phyloP scores from a whole-genome alignment of 2,888 invertebrate species.

The Peribatodes rhomboidaria region DNA sequence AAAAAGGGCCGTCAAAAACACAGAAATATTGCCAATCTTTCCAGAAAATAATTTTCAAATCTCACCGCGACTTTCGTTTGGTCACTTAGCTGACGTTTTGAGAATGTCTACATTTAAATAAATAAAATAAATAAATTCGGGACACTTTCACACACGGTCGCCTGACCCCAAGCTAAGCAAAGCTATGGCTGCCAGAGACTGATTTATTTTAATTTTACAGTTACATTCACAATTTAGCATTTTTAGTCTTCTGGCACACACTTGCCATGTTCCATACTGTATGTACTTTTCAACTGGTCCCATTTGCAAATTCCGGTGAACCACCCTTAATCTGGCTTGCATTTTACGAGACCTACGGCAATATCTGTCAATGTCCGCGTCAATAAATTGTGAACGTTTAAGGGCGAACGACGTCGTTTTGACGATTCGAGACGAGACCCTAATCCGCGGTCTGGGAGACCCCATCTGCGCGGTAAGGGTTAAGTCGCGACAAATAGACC shows the following conservation, averaged over 20 bases:
- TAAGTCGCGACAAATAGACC: slow-evolving; percentile 86
- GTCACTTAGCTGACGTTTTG: no score
- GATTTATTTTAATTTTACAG: no score
- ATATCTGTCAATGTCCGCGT: slow-evolving; percentile 86
- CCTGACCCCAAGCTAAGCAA: no score
- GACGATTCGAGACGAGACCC: slow-evolving; percentile 77
- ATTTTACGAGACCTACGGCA: slow-evolving; percentile 81
- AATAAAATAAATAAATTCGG: no score
- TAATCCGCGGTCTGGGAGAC: slow-evolving; percentile 81
- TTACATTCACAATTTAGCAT: no score
- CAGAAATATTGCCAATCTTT: no score
- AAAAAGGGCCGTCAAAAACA: no score
- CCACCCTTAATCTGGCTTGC: slow-evolving; percentile 84
- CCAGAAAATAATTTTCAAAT: no score
- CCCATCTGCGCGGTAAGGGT: slow-evolving; percentile 85
- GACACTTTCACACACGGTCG: no score
- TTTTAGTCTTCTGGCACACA: neutral
- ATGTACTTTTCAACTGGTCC: slow-evolving; percentile 62
- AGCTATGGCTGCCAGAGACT: no score
- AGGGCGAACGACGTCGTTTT: slow-evolving; percentile 80
- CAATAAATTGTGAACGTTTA: slow-evolving; percentile 84
- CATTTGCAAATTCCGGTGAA: slow-evolving; percentile 81
- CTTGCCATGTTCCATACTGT: slow-evolving; percentile 26
- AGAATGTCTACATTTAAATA: no score
- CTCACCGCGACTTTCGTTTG: no score